phyloP scores from a whole-genome alignment of 92 coral and sea anemone genomes.

The Virgularia gustaviana region DNA sequence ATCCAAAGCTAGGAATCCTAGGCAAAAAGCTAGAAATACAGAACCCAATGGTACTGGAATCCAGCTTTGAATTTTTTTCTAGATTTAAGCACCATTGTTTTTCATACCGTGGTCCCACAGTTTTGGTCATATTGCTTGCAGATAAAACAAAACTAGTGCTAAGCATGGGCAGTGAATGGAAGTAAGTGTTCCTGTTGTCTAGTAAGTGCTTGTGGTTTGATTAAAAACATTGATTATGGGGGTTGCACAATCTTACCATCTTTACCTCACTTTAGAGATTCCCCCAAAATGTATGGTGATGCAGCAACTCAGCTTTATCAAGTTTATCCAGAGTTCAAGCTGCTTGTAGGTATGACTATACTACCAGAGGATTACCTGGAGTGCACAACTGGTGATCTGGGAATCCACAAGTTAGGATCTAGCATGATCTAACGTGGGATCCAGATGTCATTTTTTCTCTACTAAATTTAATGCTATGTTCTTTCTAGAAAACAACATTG shows the following conservation, averaged over 20 bases:
- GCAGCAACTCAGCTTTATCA: conserved; percentile 67
- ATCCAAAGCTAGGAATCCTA: too few species aligned
- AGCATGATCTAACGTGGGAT: neutral
- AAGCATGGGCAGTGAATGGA: conserved; percentile 66
- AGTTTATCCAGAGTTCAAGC: conserved; percentile 63
- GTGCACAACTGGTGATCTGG: too few species aligned
- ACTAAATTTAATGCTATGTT: neutral
- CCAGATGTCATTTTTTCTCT: neutral
- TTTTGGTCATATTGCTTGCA: conserved; percentile 47
- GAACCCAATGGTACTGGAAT: too few species aligned
- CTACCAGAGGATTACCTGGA: neutral
- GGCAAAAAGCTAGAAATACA: too few species aligned
- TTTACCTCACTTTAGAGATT: conserved; percentile 49
- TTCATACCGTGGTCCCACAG: conserved; percentile 70
- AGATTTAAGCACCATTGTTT: conserved; percentile 92
- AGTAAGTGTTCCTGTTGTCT: conserved; percentile 38
- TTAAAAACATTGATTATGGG: too few species aligned
- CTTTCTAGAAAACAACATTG: conserved; percentile 60
- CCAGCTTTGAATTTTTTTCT: neutral
- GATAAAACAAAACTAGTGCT: conserved; percentile 40
- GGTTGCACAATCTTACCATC: neutral
- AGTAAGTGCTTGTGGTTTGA: too few species aligned
- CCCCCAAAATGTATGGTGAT: conserved; percentile 69
- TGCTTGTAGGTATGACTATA: conserved; percentile 61
- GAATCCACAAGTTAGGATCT: too few species aligned